Conservation (phyloP, 2,888 invertebrate species). For the Thumatha senex region DNA sequence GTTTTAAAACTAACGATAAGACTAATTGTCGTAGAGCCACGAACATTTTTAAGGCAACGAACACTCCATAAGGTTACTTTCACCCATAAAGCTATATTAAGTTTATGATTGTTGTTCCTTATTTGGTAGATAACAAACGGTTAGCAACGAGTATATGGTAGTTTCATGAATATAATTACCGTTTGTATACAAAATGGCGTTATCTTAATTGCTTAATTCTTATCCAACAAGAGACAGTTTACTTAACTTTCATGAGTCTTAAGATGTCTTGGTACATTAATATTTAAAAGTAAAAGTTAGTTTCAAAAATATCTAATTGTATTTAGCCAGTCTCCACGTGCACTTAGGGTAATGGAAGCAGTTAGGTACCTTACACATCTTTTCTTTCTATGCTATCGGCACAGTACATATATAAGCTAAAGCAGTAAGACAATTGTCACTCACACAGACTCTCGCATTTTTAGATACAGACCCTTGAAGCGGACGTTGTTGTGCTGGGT, state of each 20-base stretch:
- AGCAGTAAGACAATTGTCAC: no score
- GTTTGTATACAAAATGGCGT: slow-evolving; percentile 47
- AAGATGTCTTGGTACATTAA: slow-evolving; percentile 8
- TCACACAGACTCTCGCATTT: no score
- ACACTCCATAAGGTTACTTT: slow-evolving; percentile 29
- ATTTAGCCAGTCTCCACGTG: no score
- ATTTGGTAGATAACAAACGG: slow-evolving; percentile 42
- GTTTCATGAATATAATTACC: slow-evolving; percentile 46
- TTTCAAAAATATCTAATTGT: background rate
- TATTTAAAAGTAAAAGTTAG: slow-evolving; percentile 1
- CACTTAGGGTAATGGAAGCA: background rate
- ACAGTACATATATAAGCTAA: no score
- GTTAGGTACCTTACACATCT: no score
- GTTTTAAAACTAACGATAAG: no score
- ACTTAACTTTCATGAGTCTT: slow-evolving; percentile 26
- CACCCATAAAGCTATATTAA: background rate
- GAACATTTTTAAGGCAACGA: slow-evolving; percentile 28
- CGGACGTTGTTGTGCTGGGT: no score
- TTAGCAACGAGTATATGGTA: slow-evolving; percentile 9
- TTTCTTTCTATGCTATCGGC: no score
- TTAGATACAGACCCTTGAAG: no score
- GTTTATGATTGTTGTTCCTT: slow-evolving; percentile 55
- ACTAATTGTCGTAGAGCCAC: no score
- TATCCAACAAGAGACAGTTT: slow-evolving; percentile 26
- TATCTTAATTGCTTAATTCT: slow-evolving; percentile 45